Conservation (phyloP, 2,888 invertebrate species). For the Andrena chrysosceles region DNA sequence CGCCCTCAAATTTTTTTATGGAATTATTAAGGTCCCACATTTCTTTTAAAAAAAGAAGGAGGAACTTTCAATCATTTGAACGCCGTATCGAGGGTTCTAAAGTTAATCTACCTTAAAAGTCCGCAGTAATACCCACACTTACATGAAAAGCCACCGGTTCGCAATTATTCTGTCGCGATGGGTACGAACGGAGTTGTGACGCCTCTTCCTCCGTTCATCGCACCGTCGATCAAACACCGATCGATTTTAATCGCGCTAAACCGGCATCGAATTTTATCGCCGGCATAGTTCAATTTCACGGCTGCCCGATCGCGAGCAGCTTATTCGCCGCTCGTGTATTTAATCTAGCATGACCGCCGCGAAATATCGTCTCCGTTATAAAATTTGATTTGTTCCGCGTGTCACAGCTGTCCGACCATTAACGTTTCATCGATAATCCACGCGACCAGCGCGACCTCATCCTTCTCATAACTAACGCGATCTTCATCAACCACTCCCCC, state of each 20-base stretch:
- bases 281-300: conserved; percentile 51
- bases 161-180: neutral
- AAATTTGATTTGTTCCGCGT: conserved; percentile 55
- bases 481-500: neutral
- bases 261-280: conserved; percentile 47
- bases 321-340: conserved; percentile 48
- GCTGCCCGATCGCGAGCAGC: conserved; percentile 36
- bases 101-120: too few relatives aligned
- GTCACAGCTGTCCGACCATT: conserved; percentile 21
- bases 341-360: conserved; percentile 53
- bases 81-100: too few relatives aligned
- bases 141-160: neutral
- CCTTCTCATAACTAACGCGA: neutral
- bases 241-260: conserved; percentile 47
- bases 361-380: conserved; percentile 53
- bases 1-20: too few relatives aligned
- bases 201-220: neutral
- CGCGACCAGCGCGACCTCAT: neutral
- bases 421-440: conserved; percentile 49
- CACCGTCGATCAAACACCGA: conserved; percentile 40
- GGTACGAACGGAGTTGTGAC: neutral
- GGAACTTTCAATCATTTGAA: too few relatives aligned
- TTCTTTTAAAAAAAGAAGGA: too few relatives aligned
- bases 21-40: too few relatives aligned
- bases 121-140: too few relatives aligned